Conservation (phyloP, 2,113 vertebrate genomes). For the Serilophus lunatus region DNA sequence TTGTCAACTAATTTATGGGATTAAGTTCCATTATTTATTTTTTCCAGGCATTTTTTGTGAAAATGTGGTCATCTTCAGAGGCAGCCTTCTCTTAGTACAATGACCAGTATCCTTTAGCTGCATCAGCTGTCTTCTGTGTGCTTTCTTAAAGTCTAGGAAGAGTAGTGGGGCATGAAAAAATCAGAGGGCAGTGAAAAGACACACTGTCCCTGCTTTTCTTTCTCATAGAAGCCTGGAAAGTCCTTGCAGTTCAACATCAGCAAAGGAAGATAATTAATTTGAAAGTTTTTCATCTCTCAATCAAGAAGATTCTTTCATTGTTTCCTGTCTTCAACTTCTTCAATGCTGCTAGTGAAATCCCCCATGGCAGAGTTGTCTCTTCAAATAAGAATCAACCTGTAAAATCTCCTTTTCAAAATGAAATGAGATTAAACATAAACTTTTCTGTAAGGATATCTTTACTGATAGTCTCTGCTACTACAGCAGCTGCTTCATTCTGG, state of each 20-base stretch:
- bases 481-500: background rate
- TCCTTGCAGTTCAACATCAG: background rate
- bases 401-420: background rate
- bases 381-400: constrained; percentile 11
- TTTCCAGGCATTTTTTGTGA: background rate
- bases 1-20: background rate
- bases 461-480: background rate
- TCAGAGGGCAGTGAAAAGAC: background rate
- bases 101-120: background rate
- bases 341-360: background rate
- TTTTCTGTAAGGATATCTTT: background rate
- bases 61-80: background rate
- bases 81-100: background rate
- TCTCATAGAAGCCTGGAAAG: background rate
- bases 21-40: background rate
- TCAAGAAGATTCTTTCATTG: constrained; percentile 3
- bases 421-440: background rate
- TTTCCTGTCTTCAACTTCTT: constrained; percentile 16
- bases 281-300: constrained; percentile 12
- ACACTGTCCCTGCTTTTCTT: background rate
- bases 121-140: background rate
- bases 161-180: background rate
- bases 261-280: background rate
- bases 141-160: background rate
- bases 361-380: background rate